phyloP scores from a whole-genome alignment of 23 tunicate genomes.

The Halocynthia roretzi region DNA sequence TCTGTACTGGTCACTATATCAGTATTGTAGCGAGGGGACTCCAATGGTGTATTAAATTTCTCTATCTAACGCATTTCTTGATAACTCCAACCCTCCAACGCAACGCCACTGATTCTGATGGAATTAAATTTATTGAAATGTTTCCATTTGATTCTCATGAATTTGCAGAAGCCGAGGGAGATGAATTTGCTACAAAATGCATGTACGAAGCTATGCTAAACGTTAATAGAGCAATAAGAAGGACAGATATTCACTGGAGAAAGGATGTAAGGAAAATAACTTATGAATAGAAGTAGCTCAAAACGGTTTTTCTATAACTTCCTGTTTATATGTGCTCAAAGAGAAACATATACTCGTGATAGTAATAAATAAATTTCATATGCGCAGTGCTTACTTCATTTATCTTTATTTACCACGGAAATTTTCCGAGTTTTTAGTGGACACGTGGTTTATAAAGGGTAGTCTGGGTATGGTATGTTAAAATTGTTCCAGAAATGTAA shows the following conservation, averaged over 20 bases:
- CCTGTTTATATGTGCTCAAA: not conserved
- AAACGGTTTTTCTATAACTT: not conserved
- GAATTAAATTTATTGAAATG: too few relatives aligned
- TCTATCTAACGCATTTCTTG: too few relatives aligned
- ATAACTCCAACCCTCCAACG: too few relatives aligned
- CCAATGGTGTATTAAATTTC: too few relatives aligned
- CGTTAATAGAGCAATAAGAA: conserved; percentile 52
- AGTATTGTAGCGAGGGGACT: too few relatives aligned
- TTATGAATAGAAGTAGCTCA: not conserved
- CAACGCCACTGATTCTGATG: too few relatives aligned
- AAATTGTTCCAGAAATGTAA: not conserved
- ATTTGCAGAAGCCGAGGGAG: conserved; percentile 11
- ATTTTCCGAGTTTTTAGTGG: not conserved
- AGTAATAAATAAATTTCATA: not conserved
- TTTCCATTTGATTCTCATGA: too few relatives aligned
- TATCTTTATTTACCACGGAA: not conserved
- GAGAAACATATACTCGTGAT: not conserved
- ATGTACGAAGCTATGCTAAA: conserved; percentile 42
- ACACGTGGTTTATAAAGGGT: not conserved
- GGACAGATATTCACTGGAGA: conserved; percentile 44
- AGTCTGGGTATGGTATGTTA: not conserved
- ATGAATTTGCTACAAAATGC: conserved; percentile 28
- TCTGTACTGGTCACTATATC: too few relatives aligned
- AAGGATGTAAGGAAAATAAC: conserved; percentile 22
- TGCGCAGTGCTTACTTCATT: not conserved